Percentiles rank a stretch among this genome's conserved stretches.
Conservation (phyloP, 2,888 invertebrate species). For the Caenorhabditis wallacei region DNA sequence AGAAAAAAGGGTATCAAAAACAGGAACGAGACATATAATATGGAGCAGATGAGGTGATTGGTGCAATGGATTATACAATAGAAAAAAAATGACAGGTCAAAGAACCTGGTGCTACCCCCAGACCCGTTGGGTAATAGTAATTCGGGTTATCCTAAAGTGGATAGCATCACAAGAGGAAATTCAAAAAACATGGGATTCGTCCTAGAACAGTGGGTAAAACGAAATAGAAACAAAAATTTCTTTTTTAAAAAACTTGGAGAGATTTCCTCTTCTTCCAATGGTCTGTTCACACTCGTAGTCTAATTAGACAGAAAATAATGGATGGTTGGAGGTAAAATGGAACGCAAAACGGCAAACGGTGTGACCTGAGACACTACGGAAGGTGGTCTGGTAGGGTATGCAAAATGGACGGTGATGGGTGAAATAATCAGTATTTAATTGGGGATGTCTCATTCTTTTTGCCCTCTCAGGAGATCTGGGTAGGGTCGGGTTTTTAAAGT, state of each 20-base stretch:
- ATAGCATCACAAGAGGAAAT: constrained; percentile 57
- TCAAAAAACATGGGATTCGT: constrained; percentile 50
- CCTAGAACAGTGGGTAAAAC: constrained; percentile 62
- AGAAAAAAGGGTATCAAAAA: constrained; percentile 29
- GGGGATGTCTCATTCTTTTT: constrained; percentile 52
- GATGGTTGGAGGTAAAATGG: constrained; percentile 10
- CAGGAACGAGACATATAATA: constrained; percentile 36
- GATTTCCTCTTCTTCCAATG: constrained; percentile 43
- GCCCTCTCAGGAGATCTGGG: constrained; percentile 65
- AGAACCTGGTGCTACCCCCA: constrained; percentile 57
- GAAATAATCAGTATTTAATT: constrained; percentile 3
- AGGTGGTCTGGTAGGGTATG: constrained; percentile 33
- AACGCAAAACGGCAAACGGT: constrained; percentile 29
- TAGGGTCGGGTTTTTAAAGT: constrained; percentile 51
- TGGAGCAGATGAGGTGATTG: constrained; percentile 43
- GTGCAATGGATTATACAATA: constrained; percentile 49
- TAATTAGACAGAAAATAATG: neutral
- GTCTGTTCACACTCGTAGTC: constrained; percentile 23
- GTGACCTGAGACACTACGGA: constrained; percentile 43
- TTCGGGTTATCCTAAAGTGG: constrained; percentile 59
- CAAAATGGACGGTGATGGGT: constrained; percentile 25
- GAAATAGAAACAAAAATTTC: constrained; percentile 20
- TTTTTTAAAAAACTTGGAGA: constrained; percentile 23
- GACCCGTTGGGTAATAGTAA: constrained; percentile 55
- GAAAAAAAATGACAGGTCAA: constrained; percentile 28